phyloP scores from a whole-genome alignment of 2,113 vertebrate genomes.

The Halichoeres trimaculatus region DNA sequence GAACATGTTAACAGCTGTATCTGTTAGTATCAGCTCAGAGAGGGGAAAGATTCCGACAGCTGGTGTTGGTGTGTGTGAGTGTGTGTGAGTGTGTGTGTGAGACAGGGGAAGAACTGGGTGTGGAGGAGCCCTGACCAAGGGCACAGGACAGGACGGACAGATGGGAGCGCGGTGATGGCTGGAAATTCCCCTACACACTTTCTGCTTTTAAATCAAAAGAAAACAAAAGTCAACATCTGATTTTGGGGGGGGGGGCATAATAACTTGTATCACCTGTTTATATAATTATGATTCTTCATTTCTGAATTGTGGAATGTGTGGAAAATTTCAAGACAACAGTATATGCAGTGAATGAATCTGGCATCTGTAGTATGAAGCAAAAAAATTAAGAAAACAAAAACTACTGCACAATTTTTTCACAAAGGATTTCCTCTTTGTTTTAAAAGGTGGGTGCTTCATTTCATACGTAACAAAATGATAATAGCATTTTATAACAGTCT shows the following conservation, averaged over 20 bases:
- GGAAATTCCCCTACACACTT: constrained; percentile 59
- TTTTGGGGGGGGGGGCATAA: background rate
- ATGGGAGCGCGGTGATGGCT: constrained; percentile 25
- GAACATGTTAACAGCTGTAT: constrained; percentile 83
- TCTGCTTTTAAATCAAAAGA: constrained; percentile 54
- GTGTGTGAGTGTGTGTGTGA: constrained; percentile 39
- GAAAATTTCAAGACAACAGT: background rate
- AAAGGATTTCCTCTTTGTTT: background rate
- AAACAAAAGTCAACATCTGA: constrained; percentile 24
- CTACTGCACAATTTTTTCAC: background rate
- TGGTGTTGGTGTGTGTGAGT: constrained; percentile 62
- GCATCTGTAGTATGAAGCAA: constrained; percentile 1
- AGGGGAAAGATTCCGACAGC: constrained; percentile 86
- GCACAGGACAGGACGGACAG: constrained; percentile 67
- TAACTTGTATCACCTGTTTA: background rate
- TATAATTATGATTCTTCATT: background rate
- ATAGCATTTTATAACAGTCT: background rate
- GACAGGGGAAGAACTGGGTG: constrained; percentile 55
- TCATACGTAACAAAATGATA: background rate
- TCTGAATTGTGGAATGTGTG: background rate
- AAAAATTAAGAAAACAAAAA: background rate
- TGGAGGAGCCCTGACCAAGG: constrained; percentile 74
- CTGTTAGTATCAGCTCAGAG: constrained; percentile 85
- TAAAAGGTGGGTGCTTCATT: background rate
- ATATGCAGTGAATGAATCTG: background rate